Evolutionary conservation across 2,113 vertebrate genomes (phyloP).

Genomic region (Phalacrocorax pelagicus): DNA sequence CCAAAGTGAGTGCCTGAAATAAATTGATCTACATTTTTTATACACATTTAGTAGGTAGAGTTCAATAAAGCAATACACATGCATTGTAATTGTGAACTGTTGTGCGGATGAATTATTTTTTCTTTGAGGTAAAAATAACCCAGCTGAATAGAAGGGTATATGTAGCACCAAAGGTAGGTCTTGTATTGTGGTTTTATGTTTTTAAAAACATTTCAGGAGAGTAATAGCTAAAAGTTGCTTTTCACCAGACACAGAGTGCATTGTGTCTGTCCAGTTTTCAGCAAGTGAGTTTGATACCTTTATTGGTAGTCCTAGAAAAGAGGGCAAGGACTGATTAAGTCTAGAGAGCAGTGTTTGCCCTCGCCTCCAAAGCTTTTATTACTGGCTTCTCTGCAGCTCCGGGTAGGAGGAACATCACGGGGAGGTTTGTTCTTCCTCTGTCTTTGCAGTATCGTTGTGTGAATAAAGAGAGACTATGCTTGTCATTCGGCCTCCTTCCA

Average conservation of each 20-base stretch:
- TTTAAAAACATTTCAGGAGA: background rate
- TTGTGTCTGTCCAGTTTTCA: background rate
- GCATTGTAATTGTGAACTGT: background rate
- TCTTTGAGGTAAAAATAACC: background rate
- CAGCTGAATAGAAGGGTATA: background rate
- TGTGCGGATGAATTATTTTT: background rate
- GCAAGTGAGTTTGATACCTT: background rate
- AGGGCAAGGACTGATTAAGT: background rate
- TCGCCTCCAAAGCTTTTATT: background rate
- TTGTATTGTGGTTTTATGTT: background rate
- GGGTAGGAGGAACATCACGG: background rate
- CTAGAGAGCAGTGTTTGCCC: background rate
- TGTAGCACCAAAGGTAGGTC: background rate
- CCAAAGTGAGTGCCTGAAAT: background rate
- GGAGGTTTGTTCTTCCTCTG: conserved; percentile 31
- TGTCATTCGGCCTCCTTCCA: background rate
- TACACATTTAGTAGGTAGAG: background rate
- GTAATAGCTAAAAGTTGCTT: background rate
- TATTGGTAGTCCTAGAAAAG: background rate
- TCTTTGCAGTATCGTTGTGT: background rate
- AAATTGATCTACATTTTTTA: background rate
- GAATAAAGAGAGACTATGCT: background rate
- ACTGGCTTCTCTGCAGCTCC: background rate
- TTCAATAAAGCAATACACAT: background rate
- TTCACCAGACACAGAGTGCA: background rate